A percentile compares a stretch with the other conserved stretches of the same genome.
phyloP scores from a whole-genome alignment of 1,140 invertebrate genomes.

The Protaetia brevitarsis region DNA sequence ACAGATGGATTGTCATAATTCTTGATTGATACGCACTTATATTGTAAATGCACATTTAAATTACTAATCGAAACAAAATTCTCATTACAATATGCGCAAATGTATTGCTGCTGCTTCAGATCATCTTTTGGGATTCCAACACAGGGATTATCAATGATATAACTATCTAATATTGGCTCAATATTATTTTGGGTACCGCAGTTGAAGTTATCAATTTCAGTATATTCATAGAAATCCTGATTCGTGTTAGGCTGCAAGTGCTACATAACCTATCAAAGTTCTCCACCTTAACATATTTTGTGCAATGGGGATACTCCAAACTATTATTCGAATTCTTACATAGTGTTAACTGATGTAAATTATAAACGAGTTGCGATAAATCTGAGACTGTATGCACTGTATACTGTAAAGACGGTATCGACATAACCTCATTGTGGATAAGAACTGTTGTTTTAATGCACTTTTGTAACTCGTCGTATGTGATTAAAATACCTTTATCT shows the following conservation, averaged over 20 bases:
- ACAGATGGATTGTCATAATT: not conserved
- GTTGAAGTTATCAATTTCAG: not conserved
- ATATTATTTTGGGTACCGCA: not conserved
- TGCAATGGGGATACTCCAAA: conserved; percentile 16
- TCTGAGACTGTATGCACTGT: conserved; percentile 23
- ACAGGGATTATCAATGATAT: conserved; percentile 11
- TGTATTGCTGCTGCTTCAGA: not conserved
- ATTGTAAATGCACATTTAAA: conserved; percentile 19
- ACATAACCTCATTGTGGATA: conserved; percentile 27
- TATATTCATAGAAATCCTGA: not conserved
- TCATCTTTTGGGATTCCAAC: not conserved
- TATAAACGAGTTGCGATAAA: conserved; percentile 22
- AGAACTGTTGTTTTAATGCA: conserved; percentile 22
- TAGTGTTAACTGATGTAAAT: conserved; percentile 24
- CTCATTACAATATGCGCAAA: not conserved
- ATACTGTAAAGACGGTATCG: conserved; percentile 21
- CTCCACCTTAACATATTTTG: conserved; percentile 23
- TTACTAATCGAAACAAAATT: not conserved
- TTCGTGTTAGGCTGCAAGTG: conserved; percentile 4
- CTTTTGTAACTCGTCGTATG: conserved; percentile 17
- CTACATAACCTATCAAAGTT: conserved; percentile 9
- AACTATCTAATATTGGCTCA: not conserved
- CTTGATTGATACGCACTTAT: not conserved
- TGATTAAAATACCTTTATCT: conserved; percentile 27
- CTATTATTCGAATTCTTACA: conserved; percentile 21